Base-by-base conservation (phyloP, 2,888 invertebrate species). In the Omphaloscelis lunosa region DNA sequence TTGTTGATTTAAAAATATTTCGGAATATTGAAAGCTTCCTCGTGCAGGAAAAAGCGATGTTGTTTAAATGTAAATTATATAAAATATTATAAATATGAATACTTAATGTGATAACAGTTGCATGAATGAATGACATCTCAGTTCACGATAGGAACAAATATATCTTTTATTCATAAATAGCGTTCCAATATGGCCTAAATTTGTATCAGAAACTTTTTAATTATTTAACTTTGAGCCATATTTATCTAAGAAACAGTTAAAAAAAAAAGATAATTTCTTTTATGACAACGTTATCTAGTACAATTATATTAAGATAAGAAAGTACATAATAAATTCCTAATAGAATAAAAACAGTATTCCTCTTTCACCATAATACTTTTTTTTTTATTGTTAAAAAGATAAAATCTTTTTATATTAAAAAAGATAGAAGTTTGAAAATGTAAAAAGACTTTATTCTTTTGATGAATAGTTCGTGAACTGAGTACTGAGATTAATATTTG, bases 11-110 rank as follows among this genome's bases (percentile, higher is more conserved):
- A 80, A 78, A 83, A 83, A 79, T 80, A 81, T 83, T 81, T 85
- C 81, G 78, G 75, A 86, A 72, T 82, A 79, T 82, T 83, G 69
- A 85, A 79, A 71, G 86, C 79, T 85, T 80, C 83, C 75, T 82
- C 82, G 73, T 84, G 80, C 72, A 76, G 77, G 74, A 73, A 80
- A 80, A 88, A 87, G 88, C 89, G 82, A 86, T 88, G 91, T 92
- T 93, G 89, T 92, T 91, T 89, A 88, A 91, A 90, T 90, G 87
- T 91, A 90, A 91, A 91, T 84, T 89, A 89, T 91, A 89, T 86
- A 86, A 88, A 85, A 82, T 86, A 84, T 86, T 61, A 71, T 83
- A 66, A 83, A 74, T 86, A 83, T 71, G 61, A 78, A 81, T 79
- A 85, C 51, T 92, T 90, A 88, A 90, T 90, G 90, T 93, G 91